Percentiles rank a stretch among this genome's conserved stretches.
Evolutionary conservation across 2,888 invertebrate genomes (phyloP).

Genomic region (Lamellibrachia columna): DNA sequence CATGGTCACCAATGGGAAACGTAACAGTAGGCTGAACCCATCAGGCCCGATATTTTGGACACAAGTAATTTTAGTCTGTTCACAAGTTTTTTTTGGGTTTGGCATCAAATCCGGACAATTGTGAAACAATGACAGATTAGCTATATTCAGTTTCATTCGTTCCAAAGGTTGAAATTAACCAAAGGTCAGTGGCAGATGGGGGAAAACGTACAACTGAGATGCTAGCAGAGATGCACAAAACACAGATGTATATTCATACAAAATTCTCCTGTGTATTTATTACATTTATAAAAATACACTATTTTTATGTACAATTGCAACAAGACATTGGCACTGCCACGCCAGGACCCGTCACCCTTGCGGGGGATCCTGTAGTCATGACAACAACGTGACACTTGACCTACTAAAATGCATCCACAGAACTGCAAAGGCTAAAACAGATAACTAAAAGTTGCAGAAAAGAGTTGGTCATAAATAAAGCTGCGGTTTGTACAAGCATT

Average conservation of each 20-base stretch:
- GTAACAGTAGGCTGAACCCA: no score
- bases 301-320: conserved; percentile 14
- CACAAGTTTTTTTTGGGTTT: not conserved
- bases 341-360: conserved; percentile 6
- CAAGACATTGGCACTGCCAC: not conserved
- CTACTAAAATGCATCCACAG: conserved; percentile 4
- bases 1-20: no score
- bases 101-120: not conserved
- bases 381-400: not conserved
- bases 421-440: conserved; percentile 16
- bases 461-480: conserved; percentile 12
- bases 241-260: conserved; percentile 7
- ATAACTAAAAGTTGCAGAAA: conserved; percentile 12
- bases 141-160: not conserved
- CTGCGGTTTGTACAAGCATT: conserved; percentile 9
- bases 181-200: not conserved
- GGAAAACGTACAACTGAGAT: not conserved
- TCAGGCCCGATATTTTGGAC: not conserved
- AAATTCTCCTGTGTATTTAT: conserved; percentile 16
- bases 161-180: not conserved
- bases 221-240: not conserved
- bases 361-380: not conserved
- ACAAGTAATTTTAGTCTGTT: not conserved
- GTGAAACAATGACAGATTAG: not conserved
- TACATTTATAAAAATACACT: conserved; percentile 16